A percentile compares a stretch with the other conserved stretches of the same genome.
Conservation (phyloP, 2,888 invertebrate genomes). For the Drosophila tripunctata region DNA sequence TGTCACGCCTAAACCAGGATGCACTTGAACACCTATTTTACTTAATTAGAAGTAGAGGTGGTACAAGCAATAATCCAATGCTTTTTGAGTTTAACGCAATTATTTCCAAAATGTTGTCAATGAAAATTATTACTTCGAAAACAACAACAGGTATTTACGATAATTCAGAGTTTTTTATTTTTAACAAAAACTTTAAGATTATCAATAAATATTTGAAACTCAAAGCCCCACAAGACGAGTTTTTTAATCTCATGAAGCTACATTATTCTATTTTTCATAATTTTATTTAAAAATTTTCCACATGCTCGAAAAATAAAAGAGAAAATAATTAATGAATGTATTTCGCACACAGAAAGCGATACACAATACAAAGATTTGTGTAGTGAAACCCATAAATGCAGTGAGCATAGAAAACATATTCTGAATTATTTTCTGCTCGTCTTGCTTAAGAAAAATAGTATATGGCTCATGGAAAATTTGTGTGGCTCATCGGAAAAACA, state of each 20-base stretch:
- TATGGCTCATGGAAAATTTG: slow-evolving; percentile 3
- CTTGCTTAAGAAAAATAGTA: neutral
- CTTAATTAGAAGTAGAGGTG: slow-evolving; percentile 19
- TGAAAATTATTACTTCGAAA: slow-evolving; percentile 10
- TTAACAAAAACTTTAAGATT: no score
- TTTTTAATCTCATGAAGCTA: neutral
- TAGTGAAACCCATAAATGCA: neutral
- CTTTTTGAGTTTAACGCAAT: no score
- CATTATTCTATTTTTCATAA: neutral
- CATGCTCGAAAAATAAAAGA: neutral
- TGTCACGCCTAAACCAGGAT: slow-evolving; percentile 14
- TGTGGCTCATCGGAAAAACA: neutral
- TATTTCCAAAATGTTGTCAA: slow-evolving; percentile 20
- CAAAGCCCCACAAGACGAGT: neutral
- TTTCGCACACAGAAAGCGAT: neutral
- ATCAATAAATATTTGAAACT: slow-evolving; percentile 14
- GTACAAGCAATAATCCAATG: slow-evolving; percentile 15
- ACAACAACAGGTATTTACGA: slow-evolving; percentile 2
- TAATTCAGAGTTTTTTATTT: slow-evolving; percentile 4
- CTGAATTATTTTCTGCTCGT: neutral
- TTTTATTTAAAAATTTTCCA: neutral
- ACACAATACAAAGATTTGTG: neutral
- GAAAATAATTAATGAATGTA: neutral
- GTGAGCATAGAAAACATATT: neutral
- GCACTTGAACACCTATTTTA: slow-evolving; percentile 14